Conservation (phyloP, 23 tunicate species). For the Trididemnum clinides region DNA sequence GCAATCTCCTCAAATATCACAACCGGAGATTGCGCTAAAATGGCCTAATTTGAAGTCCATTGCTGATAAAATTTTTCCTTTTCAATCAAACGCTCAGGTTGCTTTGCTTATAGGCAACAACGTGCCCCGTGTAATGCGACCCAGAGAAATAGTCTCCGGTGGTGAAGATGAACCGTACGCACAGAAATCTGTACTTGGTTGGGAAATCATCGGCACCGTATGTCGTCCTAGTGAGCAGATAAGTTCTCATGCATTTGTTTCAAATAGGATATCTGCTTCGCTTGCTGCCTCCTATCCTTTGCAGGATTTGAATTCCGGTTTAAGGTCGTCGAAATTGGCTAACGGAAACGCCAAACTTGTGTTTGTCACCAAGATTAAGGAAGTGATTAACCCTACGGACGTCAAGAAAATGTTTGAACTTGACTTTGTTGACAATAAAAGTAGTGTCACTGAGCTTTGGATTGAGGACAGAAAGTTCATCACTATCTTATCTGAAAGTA, state of each 20-base stretch:
- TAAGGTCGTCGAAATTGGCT: too few relatives aligned
- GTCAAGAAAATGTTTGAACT: neutral
- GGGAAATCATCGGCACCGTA: conserved; percentile 20
- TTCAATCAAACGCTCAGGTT: neutral
- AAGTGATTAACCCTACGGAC: neutral
- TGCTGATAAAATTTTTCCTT: neutral
- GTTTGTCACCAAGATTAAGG: neutral
- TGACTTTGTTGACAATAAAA: neutral
- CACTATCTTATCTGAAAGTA: neutral
- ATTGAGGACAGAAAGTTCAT: neutral
- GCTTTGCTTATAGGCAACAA: conserved; percentile 12
- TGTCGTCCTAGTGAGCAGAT: neutral
- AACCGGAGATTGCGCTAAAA: conserved; percentile 13
- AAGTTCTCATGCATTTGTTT: too few relatives aligned
- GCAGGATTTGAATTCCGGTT: too few relatives aligned
- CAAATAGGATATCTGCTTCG: neutral
- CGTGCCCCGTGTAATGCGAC: conserved; percentile 4
- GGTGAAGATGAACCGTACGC: conserved; percentile 24
- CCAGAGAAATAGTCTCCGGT: conserved; percentile 1
- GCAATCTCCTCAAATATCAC: conserved; percentile 14
- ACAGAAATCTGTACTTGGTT: conserved; percentile 11
- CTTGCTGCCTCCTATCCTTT: neutral
- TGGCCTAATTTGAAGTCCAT: conserved; percentile 16
- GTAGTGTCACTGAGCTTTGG: neutral
- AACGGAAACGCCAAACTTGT: neutral